A percentile compares a stretch with the other conserved stretches of the same genome.
Evolutionary conservation across 2,113 vertebrate genomes (phyloP).

Genomic region (Alethe diademata): DNA sequence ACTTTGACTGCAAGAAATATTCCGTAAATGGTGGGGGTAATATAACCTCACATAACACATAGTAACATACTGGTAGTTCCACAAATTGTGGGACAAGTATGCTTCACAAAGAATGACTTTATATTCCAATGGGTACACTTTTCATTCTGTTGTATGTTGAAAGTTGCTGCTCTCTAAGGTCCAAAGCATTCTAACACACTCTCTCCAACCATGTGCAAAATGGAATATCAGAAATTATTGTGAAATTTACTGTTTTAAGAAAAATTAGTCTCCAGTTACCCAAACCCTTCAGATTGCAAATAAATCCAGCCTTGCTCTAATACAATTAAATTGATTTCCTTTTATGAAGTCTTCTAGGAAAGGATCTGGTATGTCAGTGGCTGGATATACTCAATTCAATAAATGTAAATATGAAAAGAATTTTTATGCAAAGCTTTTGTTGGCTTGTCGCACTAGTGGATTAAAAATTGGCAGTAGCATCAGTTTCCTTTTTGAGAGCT

Average conservation of each 20-base stretch:
- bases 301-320: neutral
- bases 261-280: slow-evolving; percentile 33
- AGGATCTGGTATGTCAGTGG: neutral
- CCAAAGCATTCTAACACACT: slow-evolving; percentile 62
- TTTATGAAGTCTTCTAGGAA: neutral
- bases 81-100: neutral
- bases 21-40: neutral
- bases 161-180: slow-evolving; percentile 68
- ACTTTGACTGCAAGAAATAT: neutral
- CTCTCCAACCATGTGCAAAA: slow-evolving; percentile 47
- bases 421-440: slow-evolving; percentile 55
- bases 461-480: slow-evolving; percentile 41
- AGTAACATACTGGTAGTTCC: slow-evolving; percentile 1
- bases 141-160: slow-evolving; percentile 45
- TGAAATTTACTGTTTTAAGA: slow-evolving; percentile 30
- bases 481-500: slow-evolving; percentile 30
- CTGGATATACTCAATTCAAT: neutral
- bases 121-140: slow-evolving; percentile 56
- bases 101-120: slow-evolving; percentile 38
- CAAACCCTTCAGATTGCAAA: neutral
- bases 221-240: slow-evolving; percentile 27
- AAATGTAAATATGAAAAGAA: slow-evolving; percentile 48
- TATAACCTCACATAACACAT: neutral
- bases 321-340: neutral
- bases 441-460: neutral